These are phyloP conservation scores for Argyrosomus japonicus DNA, from an alignment of 2,113 vertebrate species.

Conservation along the genomic window DNA sequence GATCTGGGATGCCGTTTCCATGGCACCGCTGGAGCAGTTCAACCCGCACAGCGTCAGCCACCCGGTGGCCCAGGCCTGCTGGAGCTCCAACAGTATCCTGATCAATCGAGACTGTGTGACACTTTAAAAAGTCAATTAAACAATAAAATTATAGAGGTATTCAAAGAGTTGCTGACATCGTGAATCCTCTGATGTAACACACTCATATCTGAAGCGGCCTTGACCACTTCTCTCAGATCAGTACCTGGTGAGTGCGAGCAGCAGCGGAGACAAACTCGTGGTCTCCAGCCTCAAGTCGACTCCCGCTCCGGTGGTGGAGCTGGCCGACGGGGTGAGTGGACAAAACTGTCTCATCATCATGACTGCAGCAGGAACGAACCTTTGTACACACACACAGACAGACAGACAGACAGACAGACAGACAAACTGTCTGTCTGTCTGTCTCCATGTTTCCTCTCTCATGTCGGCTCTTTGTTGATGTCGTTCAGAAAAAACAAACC, in stretches of 20 bases:
- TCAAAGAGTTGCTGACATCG: too few species aligned
- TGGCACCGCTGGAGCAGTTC: conserved; percentile 93
- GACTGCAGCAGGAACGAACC: too few species aligned
- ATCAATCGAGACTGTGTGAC: too few species aligned
- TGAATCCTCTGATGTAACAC: background rate
- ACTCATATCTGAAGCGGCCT: conserved; percentile 46
- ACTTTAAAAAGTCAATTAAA: too few species aligned
- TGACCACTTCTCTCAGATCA: conserved; percentile 90
- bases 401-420: too few species aligned
- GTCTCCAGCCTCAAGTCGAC: conserved; percentile 92
- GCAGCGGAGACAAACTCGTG: conserved; percentile 94
- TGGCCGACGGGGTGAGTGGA: conserved; percentile 91
- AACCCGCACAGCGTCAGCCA: conserved; percentile 88
- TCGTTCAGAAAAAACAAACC: conserved; percentile 91
- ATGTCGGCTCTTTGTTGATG: background rate
- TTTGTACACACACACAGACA: too few species aligned
- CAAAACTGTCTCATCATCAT: too few species aligned
- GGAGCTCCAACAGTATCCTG: conserved; percentile 98
- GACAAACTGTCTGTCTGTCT: too few species aligned
- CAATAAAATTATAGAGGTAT: too few species aligned
- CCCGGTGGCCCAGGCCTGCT: conserved; percentile 90
- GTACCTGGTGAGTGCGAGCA: conserved; percentile 93
- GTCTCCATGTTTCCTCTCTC: too few species aligned
- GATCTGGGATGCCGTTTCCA: conserved; percentile 93
- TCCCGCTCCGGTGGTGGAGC: conserved; percentile 89